Evolutionary conservation across 2,797 vertebrate species (phyloP), one percentile per base, ranked within the genome.

Genomic region (Myotis daubentonii): DNA sequence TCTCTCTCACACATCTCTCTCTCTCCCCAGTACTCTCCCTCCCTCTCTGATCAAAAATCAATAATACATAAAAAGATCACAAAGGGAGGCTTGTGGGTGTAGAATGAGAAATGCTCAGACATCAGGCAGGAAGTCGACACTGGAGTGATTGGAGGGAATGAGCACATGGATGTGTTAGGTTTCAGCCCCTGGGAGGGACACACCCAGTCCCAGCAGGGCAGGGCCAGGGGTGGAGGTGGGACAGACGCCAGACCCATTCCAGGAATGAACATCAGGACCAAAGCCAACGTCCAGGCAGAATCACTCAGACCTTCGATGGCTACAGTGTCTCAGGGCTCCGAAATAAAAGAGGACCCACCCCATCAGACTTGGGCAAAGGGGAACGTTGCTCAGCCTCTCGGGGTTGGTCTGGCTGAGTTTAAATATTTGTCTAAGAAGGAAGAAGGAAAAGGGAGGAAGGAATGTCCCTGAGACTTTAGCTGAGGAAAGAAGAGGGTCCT

Each of bases 301-400:
- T 10, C 5, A 2, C 30, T 16, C 3, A 0, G 5, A 10, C 49
- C 55, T 33, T 3, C 20, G 2, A 3, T 0, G 9, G 7, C 15
- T 1, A 9, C 22, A 41, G 22, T 4, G 23, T 36, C 44, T 22
- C 13, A 33, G 72, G 47, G 30, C 44, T 44, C 28, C 25, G 51
- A 33, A 33, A 53, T 8, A 36, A 62, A 51, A 17, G 11, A n/a
- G 3, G 12, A 38, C 11, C 74, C 7, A 15, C 33, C 16, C 22
- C 1, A 33, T 23, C 20, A 8, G 55, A 82, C 38, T 4, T 8
- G 25, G 16, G 3, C 16, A 28, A 89, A 68, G 8, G 25, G 51
- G 68, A 20, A 25, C 44, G 25, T 79, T 19, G 76, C 65, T 55
- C 44, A 68, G 47, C 12, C 44, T 76, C 53, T 79, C 25, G 0